Base-by-base conservation (phyloP, 1,140 invertebrate species). In the Drosophila kanapiae region DNA sequence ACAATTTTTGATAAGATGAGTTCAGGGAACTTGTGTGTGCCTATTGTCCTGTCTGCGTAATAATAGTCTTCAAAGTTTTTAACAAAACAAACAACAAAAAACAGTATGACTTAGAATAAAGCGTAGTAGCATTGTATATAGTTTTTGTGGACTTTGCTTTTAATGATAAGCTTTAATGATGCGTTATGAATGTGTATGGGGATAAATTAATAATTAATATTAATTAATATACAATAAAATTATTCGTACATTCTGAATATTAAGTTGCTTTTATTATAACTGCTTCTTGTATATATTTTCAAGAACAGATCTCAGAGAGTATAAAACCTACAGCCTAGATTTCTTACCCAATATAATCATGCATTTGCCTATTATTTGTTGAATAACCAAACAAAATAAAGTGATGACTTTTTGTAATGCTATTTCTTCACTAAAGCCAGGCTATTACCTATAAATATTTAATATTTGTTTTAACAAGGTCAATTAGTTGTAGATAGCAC, bases 31-130 rank as follows among this genome's bases (percentile, higher is more conserved):
- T 27, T 38, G 35, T 56, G 38, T 40, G 35, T 56, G 53, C 53
- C 37, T 23, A 56, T 27, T 38, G 53, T 56, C 13, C 53, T 27
- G 13, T 6, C 18, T 38, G 35, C 53, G 13, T 38, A 27, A 38
- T 38, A 56, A 56, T n/a, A 56, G 53, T 38, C 53, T 38, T 56
- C 18, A 56, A 56, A 38, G 51, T 54, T 54, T 23, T 23, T 3
- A 10, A 6, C 23, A 23, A 23, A 23, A 23, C 23, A 23, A 40
- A 40, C 33, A 54, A 51, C 13, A 48, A 31, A 51, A 11, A 13
- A 13, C 10, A 18, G 3, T 5, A 54, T 23, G 16, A 23, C 23
- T 54, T 54, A 0, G 7, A 37, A 16, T 37, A 9, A 23, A 14
- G 16, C 7, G 23, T n/a, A 3, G 23, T 37, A 54, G 10, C 23